Evolutionary conservation across 2,888 invertebrate species (phyloP).

Genomic region (Netelia fuscicornis): DNA sequence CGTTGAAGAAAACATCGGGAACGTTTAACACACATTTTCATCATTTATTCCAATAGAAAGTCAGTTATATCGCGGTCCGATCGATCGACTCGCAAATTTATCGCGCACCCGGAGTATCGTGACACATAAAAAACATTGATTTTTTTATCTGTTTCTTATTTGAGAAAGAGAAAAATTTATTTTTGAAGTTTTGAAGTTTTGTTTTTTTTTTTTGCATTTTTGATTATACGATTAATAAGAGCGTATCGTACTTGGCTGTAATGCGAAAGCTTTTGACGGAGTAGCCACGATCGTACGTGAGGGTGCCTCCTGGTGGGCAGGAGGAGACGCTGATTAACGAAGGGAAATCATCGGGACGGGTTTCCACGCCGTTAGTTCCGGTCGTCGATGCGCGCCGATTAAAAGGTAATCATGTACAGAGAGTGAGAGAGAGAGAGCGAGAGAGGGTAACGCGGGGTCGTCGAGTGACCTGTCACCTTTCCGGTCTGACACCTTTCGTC

Average conservation of each 20-base stretch:
- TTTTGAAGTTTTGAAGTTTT: no score
- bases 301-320: not conserved
- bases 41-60: not conserved
- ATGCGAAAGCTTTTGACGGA: no score
- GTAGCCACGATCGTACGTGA: not conserved
- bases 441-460: slow-evolving; percentile 45
- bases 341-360: slow-evolving; percentile 67
- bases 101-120: not conserved
- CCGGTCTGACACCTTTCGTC: slow-evolving; percentile 55
- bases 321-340: slow-evolving; percentile 53
- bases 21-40: not conserved
- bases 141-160: no score
- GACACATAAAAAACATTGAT: no score
- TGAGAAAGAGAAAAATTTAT: no score
- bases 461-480: slow-evolving; percentile 64
- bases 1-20: slow-evolving; percentile 36
- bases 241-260: no score
- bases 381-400: slow-evolving; percentile 63
- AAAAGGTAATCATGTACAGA: slow-evolving; percentile 65
- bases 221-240: no score
- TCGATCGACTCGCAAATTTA: not conserved
- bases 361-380: slow-evolving; percentile 68
- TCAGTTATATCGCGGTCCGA: no score
- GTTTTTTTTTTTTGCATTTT: no score
- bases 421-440: not conserved